Evolutionary conservation across 2,888 invertebrate genomes (phyloP).

Genomic region (Gymnoscelis rufifasciata): DNA sequence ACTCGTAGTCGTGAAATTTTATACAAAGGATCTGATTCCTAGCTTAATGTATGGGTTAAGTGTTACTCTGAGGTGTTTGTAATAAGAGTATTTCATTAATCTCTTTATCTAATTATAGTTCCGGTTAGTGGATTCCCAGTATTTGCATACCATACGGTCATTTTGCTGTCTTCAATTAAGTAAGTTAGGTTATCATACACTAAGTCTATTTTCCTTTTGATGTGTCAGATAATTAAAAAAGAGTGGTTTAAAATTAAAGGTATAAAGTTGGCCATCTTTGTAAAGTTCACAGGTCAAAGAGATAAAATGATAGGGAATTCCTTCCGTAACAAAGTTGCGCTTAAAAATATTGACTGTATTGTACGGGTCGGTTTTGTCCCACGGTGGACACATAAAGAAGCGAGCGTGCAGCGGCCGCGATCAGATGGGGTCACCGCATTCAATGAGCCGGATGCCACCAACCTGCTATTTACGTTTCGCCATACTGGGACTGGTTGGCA

Average conservation of each 20-base stretch:
- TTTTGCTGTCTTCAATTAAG: too few relatives aligned
- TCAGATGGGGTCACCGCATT: slow-evolving; percentile 78
- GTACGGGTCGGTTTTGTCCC: slow-evolving; percentile 18
- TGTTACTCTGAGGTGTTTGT: slow-evolving; percentile 7
- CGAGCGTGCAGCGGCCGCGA: slow-evolving; percentile 60
- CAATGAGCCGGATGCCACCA: slow-evolving; percentile 76
- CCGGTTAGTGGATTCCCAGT: not conserved
- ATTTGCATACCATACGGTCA: too few relatives aligned
- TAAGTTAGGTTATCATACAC: too few relatives aligned
- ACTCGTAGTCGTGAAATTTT: slow-evolving; percentile 16
- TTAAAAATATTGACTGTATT: not conserved
- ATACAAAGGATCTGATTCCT: slow-evolving; percentile 11
- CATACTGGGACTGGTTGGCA: slow-evolving; percentile 71
- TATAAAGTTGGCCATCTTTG: too few relatives aligned
- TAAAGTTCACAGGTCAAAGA: too few relatives aligned
- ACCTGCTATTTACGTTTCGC: slow-evolving; percentile 77
- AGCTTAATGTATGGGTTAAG: slow-evolving; percentile 1
- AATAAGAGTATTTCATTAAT: too few relatives aligned
- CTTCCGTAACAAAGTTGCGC: not conserved
- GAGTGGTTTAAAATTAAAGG: too few relatives aligned
- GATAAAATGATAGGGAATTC: too few relatives aligned
- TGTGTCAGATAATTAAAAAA: too few relatives aligned
- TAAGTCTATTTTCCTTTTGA: too few relatives aligned
- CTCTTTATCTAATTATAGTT: too few relatives aligned
- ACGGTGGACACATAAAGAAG: slow-evolving; percentile 35